Conservation (phyloP, 2,888 invertebrate genomes). For the Axea sp. region DNA sequence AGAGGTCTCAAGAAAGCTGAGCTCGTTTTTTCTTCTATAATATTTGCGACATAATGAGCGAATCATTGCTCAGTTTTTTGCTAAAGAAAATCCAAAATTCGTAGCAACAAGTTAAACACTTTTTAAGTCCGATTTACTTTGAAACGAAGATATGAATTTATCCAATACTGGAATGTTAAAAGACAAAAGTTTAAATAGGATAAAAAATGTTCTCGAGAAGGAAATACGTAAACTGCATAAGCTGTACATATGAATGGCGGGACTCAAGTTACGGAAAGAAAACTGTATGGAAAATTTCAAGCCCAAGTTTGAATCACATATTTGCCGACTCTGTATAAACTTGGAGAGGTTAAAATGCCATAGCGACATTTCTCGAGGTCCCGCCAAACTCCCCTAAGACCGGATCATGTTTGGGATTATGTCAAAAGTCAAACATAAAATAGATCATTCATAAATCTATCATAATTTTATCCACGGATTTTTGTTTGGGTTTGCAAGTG, state of each 20-base stretch:
- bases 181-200: too few species aligned
- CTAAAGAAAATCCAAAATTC: too few species aligned
- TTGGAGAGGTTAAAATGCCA: slow-evolving; percentile 33
- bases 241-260: slow-evolving; percentile 5
- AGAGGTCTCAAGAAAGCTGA: slow-evolving; percentile 17
- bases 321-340: slow-evolving; percentile 37
- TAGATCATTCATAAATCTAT: slow-evolving; percentile 44
- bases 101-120: slow-evolving; percentile 33
- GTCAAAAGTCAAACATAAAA: slow-evolving; percentile 50
- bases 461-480: slow-evolving; percentile 15
- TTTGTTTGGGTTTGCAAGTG: neutral
- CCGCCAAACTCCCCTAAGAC: slow-evolving; percentile 41
- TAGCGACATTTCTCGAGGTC: slow-evolving; percentile 30
- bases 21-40: slow-evolving; percentile 17
- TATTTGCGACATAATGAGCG: slow-evolving; percentile 17
- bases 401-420: slow-evolving; percentile 51
- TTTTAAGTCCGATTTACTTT: neutral
- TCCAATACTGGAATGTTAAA: too few species aligned
- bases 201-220: slow-evolving; percentile 3
- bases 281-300: slow-evolving; percentile 29
- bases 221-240: slow-evolving; percentile 20
- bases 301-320: slow-evolving; percentile 38
- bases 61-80: slow-evolving; percentile 1
- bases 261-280: neutral
- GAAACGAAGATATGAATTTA: slow-evolving; percentile 1